Evolutionary conservation across 2,113 vertebrate species (phyloP).

Genomic region (Cebus imitator): DNA sequence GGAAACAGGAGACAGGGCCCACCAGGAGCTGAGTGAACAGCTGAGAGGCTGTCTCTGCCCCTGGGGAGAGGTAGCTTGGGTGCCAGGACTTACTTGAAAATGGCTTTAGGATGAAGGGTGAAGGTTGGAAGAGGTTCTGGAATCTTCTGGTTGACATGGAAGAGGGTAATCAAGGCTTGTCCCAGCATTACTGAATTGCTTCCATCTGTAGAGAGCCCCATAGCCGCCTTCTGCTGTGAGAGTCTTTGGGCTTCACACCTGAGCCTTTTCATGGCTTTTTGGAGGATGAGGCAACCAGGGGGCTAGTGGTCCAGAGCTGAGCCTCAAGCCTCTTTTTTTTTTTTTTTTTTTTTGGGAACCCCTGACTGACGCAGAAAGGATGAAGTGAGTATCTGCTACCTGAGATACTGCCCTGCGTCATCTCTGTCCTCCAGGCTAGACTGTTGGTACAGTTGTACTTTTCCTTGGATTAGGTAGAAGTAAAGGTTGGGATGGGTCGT

Average conservation of each 20-base stretch:
- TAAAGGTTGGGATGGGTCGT: background rate
- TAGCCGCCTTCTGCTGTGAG: background rate
- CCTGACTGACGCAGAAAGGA: slow-evolving; percentile 92
- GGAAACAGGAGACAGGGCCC: background rate
- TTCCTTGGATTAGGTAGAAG: background rate
- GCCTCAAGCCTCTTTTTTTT: slow-evolving; percentile 61
- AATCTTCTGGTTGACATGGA: background rate
- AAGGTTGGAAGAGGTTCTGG: background rate
- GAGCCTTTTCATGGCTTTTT: background rate
- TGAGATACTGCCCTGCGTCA: background rate
- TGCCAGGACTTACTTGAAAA: background rate
- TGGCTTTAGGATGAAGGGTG: background rate
- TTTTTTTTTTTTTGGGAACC: slow-evolving; percentile 83
- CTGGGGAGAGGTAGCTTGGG: background rate
- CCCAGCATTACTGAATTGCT: background rate
- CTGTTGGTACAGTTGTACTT: background rate
- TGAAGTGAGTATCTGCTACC: slow-evolving; percentile 90
- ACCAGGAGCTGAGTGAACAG: background rate
- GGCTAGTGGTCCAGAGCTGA: background rate
- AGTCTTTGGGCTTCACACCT: background rate
- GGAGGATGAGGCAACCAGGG: background rate
- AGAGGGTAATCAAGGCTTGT: background rate
- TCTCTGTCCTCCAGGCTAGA: background rate
- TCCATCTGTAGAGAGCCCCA: background rate
- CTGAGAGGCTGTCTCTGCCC: background rate